phyloP scores from a whole-genome alignment of 2,888 invertebrate genomes.

The Eristalis intricaria region DNA sequence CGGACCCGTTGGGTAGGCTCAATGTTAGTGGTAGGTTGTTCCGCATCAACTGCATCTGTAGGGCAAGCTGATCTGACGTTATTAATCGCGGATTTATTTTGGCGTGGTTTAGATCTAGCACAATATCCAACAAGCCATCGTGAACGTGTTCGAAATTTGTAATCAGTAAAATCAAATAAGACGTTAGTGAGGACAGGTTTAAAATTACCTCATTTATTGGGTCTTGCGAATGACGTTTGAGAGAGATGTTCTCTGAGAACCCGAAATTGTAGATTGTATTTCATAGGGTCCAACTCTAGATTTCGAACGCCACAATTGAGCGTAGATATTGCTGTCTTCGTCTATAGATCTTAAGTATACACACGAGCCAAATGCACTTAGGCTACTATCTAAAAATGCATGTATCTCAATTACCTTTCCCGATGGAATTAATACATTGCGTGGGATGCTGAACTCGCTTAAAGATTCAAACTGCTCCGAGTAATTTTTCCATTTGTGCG shows the following conservation, averaged over 20 bases:
- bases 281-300: slow-evolving; percentile 8
- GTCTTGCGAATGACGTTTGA: background rate
- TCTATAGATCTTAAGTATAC: slow-evolving; percentile 3
- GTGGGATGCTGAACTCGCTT: background rate
- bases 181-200: background rate
- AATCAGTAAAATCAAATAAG: slow-evolving; percentile 8
- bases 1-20: background rate
- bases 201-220: background rate
- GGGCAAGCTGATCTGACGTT: slow-evolving; percentile 5
- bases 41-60: background rate
- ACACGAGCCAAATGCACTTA: slow-evolving; percentile 17
- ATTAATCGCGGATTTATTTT: slow-evolving; percentile 26
- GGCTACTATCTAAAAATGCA: slow-evolving; percentile 4
- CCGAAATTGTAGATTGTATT: slow-evolving; percentile 15
- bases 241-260: background rate
- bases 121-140: background rate
- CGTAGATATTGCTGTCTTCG: background rate
- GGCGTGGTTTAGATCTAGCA: slow-evolving; percentile 16
- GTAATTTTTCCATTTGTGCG: slow-evolving; percentile 7
- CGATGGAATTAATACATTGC: background rate
- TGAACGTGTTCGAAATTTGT: slow-evolving; percentile 12
- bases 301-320: background rate
- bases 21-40: background rate
- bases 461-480: background rate
- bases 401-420: slow-evolving; percentile 11